Evolutionary conservation across 1,140 invertebrate genomes (phyloP).

Genomic region (Idris sp.): DNA sequence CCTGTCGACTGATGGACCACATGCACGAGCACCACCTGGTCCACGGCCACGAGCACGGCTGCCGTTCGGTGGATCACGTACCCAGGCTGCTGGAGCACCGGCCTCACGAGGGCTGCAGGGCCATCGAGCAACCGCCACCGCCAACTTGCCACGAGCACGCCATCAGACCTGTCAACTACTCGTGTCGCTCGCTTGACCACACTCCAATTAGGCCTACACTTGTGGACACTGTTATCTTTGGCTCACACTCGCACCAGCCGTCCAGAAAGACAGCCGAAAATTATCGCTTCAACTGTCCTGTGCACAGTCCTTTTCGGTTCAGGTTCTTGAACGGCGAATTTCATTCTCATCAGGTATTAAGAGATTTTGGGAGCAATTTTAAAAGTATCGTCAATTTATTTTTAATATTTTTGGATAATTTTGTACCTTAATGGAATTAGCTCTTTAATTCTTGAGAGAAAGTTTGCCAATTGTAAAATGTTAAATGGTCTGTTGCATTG

Average conservation of each 20-base stretch:
- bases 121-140: constrained; percentile 58
- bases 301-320: constrained; percentile 82
- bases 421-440: too few species aligned
- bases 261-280: constrained; percentile 69
- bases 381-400: too few species aligned
- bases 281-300: constrained; percentile 79
- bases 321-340: constrained; percentile 81
- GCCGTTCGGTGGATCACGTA: constrained; percentile 73
- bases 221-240: constrained; percentile 75
- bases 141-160: constrained; percentile 63
- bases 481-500: too few species aligned
- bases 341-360: constrained; percentile 79
- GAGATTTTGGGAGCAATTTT: too few species aligned
- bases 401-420: too few species aligned
- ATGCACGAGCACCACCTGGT: constrained; percentile 71
- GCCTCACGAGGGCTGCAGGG: constrained; percentile 63
- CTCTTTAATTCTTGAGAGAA: neutral
- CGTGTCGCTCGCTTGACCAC: constrained; percentile 75
- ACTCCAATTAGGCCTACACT: constrained; percentile 70
- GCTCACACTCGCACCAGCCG: constrained; percentile 70
- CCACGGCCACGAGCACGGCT: constrained; percentile 70
- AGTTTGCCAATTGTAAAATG: neutral
- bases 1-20: constrained; percentile 73
- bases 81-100: constrained; percentile 69
- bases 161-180: constrained; percentile 69